A percentile compares a stretch with the other conserved stretches of the same genome.
Conservation (phyloP, 2,797 vertebrate species). For the Cryptoblepharus egeriae region DNA sequence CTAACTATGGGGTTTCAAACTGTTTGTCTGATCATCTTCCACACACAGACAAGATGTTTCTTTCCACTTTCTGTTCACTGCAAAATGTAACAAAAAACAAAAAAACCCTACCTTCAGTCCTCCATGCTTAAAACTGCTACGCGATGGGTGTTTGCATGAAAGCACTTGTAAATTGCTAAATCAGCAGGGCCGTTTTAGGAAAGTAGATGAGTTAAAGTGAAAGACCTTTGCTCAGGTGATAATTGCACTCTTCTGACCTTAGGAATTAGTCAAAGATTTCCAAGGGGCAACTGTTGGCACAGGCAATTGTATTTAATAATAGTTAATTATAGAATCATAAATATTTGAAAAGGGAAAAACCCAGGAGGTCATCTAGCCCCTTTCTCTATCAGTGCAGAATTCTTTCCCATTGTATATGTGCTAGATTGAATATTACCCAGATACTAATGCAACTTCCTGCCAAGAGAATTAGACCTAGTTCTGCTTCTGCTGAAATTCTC, state of each 20-base stretch:
- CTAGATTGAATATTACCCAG: slow-evolving; percentile 34
- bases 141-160: slow-evolving; percentile 27
- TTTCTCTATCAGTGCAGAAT: slow-evolving; percentile 37
- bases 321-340: slow-evolving; percentile 70
- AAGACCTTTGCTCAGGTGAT: slow-evolving; percentile 58
- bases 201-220: slow-evolving; percentile 47
- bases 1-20: neutral
- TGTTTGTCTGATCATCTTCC: neutral
- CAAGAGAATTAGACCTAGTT: slow-evolving; percentile 63
- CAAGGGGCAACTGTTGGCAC: slow-evolving; percentile 29
- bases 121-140: neutral
- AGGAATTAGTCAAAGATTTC: slow-evolving; percentile 49
- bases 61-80: neutral
- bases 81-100: no score
- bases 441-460: slow-evolving; percentile 43
- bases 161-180: slow-evolving; percentile 39
- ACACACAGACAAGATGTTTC: no score
- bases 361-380: slow-evolving; percentile 50
- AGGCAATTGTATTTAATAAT: slow-evolving; percentile 68
- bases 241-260: slow-evolving; percentile 62
- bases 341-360: slow-evolving; percentile 67
- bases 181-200: slow-evolving; percentile 51
- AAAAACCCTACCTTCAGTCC: neutral
- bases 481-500: slow-evolving; percentile 54
- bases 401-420: slow-evolving; percentile 43